Conservation (phyloP, 2,888 invertebrate species). For the Drosophila demipolita region DNA sequence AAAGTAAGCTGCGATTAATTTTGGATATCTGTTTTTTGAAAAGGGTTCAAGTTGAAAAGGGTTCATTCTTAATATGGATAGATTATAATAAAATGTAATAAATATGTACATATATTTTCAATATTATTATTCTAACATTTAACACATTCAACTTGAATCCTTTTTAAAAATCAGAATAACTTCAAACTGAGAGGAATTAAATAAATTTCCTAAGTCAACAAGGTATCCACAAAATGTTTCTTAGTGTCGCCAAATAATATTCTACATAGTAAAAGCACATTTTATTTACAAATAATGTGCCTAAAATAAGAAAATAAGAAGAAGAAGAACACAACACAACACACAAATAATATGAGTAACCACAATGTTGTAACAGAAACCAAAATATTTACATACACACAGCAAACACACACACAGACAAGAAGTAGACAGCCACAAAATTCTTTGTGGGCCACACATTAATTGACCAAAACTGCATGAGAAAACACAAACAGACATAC, state of each 20-base stretch:
- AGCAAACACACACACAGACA: not conserved
- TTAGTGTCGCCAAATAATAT: not conserved
- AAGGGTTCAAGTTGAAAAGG: too few species aligned
- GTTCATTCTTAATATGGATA: too few species aligned
- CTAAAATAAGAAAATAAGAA: not conserved
- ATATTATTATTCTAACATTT: too few species aligned
- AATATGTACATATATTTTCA: too few species aligned
- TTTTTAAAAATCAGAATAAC: not conserved
- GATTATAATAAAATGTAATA: too few species aligned
- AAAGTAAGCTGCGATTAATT: too few species aligned
- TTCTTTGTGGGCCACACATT: slow-evolving; percentile 62
- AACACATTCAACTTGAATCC: too few species aligned
- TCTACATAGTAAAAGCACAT: not conserved
- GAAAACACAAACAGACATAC: not conserved
- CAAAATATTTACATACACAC: not conserved
- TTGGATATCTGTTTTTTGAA: too few species aligned
- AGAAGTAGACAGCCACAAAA: slow-evolving; percentile 47
- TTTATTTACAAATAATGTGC: not conserved
- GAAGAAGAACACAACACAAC: not conserved
- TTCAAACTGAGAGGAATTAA: not conserved
- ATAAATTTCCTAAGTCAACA: too few species aligned
- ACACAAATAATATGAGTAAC: not conserved
- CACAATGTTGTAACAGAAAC: slow-evolving; percentile 17
- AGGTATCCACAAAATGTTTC: not conserved
- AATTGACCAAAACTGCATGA: slow-evolving; percentile 53